Percentiles rank a stretch among this genome's conserved stretches.
phyloP scores from a whole-genome alignment of 2,113 vertebrate species.

The Ondatra zibethicus region DNA sequence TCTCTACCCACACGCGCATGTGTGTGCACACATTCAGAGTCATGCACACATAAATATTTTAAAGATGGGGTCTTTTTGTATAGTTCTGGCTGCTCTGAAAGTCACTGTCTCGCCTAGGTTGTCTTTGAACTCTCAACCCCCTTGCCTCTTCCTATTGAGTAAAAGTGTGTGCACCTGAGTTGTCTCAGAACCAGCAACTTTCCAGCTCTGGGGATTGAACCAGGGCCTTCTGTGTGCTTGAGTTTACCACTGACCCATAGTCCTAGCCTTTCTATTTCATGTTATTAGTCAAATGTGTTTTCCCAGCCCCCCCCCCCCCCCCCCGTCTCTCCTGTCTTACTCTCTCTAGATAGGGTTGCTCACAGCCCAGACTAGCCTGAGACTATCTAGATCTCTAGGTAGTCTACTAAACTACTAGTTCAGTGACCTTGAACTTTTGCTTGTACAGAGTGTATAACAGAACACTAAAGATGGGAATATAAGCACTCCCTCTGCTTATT shows the following conservation, averaged over 20 bases:
- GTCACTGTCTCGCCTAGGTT: background rate
- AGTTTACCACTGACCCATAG: background rate
- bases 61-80: background rate
- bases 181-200: background rate
- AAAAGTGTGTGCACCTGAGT: background rate
- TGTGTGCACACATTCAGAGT: too few species aligned
- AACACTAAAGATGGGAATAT: background rate
- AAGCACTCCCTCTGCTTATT: background rate
- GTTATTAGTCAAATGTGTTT: background rate
- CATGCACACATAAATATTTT: background rate
- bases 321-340: background rate
- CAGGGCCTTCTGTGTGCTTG: background rate
- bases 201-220: background rate
- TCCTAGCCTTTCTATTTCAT: background rate
- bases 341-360: background rate
- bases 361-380: background rate
- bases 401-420: too few species aligned
- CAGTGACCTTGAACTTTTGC: too few species aligned
- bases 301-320: accelerated
- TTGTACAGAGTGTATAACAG: background rate
- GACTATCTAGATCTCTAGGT: background rate
- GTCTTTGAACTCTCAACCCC: background rate
- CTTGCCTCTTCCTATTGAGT: background rate
- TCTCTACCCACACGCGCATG: background rate
- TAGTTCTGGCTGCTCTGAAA: background rate